Conservation (phyloP, 2,797 vertebrate species). For the Zenarchopterus dispar region DNA sequence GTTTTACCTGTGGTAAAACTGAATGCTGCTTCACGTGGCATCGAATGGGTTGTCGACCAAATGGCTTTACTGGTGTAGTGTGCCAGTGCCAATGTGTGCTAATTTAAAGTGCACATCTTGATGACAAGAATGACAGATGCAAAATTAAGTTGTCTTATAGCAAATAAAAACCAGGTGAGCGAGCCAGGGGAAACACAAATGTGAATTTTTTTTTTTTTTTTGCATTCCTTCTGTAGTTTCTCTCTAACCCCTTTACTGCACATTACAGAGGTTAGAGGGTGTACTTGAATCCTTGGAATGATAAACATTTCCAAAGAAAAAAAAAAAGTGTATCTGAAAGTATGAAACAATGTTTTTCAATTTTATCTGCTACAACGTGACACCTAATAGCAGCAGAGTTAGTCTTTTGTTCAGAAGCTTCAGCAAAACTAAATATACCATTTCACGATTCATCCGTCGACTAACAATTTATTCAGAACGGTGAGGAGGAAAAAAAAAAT, state of each 20-base stretch:
- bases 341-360: no score
- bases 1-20: neutral
- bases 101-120: no score
- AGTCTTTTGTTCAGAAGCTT: neutral
- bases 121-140: no score
- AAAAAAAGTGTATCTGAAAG: no score
- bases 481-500: neutral
- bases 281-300: no score
- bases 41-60: conserved; percentile 7
- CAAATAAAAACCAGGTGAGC: no score
- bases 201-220: neutral
- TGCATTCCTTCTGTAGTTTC: neutral
- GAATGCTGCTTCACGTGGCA: neutral
- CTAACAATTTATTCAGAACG: conserved; percentile 5
- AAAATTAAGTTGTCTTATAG: no score
- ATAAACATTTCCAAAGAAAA: no score
- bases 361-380: no score
- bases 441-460: neutral
- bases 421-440: conserved; percentile 5
- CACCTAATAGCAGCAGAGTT: no score
- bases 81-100: neutral
- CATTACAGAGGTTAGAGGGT: no score
- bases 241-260: neutral
- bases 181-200: no score
- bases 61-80: neutral